phyloP scores from a whole-genome alignment of 2,888 invertebrate genomes.

The Capitulum mitella region DNA sequence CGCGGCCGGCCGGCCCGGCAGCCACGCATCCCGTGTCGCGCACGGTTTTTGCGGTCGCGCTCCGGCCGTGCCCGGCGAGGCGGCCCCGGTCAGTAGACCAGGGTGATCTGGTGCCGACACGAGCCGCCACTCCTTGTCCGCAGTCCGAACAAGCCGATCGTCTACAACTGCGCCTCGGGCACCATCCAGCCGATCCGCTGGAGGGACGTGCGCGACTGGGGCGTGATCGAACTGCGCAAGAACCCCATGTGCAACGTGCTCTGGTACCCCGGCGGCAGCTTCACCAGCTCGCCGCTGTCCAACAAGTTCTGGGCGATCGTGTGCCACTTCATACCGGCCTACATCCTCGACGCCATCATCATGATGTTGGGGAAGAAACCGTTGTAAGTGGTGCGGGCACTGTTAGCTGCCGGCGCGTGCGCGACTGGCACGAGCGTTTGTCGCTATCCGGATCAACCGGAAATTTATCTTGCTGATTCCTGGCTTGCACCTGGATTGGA shows the following conservation, averaged over 20 bases:
- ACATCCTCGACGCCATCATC: slow-evolving; percentile 65
- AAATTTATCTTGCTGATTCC: too few relatives aligned
- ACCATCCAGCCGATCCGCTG: slow-evolving; percentile 76
- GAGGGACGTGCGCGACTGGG: slow-evolving; percentile 66
- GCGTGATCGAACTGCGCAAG: slow-evolving; percentile 63
- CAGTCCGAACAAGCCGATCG: slow-evolving; percentile 40
- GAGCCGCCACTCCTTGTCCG: too few relatives aligned
- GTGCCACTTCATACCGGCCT: slow-evolving; percentile 77
- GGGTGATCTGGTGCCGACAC: too few relatives aligned
- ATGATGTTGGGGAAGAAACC: slow-evolving; percentile 71
- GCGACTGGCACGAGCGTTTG: too few relatives aligned
- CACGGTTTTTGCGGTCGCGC: too few relatives aligned
- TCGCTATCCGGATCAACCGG: too few relatives aligned
- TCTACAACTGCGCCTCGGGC: slow-evolving; percentile 91
- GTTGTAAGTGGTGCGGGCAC: slow-evolving; percentile 31
- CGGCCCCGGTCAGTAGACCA: too few relatives aligned
- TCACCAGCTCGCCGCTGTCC: slow-evolving; percentile 61
- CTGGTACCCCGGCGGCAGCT: slow-evolving; percentile 67
- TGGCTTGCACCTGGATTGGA: too few relatives aligned
- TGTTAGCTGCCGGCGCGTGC: too few relatives aligned
- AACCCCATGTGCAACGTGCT: slow-evolving; percentile 77
- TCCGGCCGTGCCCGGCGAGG: too few relatives aligned
- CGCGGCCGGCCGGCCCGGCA: too few relatives aligned
- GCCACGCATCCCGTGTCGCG: too few relatives aligned
- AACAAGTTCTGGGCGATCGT: slow-evolving; percentile 67